These are phyloP conservation scores for Neoniphon sammara DNA, from an alignment of 2,797 vertebrate species.

Conservation along the genomic window DNA sequence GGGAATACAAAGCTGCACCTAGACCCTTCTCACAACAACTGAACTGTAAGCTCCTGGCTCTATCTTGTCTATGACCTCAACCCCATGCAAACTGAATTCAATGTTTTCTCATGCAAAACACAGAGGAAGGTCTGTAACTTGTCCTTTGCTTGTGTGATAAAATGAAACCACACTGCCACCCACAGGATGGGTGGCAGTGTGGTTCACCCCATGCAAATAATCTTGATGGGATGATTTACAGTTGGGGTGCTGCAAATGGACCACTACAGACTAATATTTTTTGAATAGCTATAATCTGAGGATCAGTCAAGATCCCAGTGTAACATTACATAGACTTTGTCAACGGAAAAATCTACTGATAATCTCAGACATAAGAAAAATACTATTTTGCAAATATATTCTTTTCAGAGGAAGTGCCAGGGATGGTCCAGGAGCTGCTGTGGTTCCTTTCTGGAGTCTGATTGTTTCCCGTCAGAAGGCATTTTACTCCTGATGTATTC, in stretches of 20 bases:
- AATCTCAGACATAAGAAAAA: too few relatives aligned
- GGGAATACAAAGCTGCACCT: not conserved
- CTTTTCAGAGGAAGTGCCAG: too few relatives aligned
- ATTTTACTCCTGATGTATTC: too few relatives aligned
- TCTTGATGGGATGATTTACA: not conserved
- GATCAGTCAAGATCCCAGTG: too few relatives aligned
- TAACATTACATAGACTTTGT: too few relatives aligned
- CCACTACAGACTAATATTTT: too few relatives aligned
- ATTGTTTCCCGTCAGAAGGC: not conserved
- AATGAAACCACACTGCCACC: slow-evolving; percentile 66
- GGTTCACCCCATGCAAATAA: too few relatives aligned
- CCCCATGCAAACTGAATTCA: slow-evolving; percentile 19
- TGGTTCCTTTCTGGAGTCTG: not conserved
- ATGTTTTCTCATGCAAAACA: slow-evolving; percentile 15
- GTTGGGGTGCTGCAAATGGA: too few relatives aligned
- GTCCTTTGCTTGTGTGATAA: not conserved
- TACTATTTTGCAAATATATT: too few relatives aligned
- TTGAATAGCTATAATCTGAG: too few relatives aligned
- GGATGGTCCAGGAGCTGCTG: too few relatives aligned
- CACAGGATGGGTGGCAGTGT: slow-evolving; percentile 56
- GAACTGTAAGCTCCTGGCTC: not conserved
- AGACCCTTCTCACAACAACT: not conserved
- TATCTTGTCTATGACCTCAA: not conserved
- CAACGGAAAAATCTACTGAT: too few relatives aligned
- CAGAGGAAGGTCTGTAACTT: slow-evolving; percentile 6